Conservation (phyloP, 2,888 invertebrate species). For the Campoletis raptor region DNA sequence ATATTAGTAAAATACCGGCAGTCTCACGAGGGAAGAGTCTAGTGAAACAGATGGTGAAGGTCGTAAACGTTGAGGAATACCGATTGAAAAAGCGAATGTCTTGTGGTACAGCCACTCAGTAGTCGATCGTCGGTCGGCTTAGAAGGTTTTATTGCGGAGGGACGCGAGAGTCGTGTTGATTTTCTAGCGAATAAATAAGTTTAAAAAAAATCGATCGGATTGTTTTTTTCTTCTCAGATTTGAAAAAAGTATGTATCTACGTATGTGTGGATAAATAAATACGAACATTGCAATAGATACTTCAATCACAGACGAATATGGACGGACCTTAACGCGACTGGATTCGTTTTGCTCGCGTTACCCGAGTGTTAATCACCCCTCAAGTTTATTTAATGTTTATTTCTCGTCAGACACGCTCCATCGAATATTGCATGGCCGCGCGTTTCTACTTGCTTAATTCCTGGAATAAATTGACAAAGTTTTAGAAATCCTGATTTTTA, state of each 20-base stretch:
- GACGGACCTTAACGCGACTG: not conserved
- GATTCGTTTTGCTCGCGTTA: not conserved
- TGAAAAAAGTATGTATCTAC: not conserved
- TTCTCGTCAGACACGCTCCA: not conserved
- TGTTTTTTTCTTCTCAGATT: not conserved
- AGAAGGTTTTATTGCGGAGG: conserved; percentile 71
- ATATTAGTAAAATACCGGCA: conserved; percentile 23
- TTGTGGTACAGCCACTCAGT: conserved; percentile 77
- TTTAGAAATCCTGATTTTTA: not conserved
- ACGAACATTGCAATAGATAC: not conserved
- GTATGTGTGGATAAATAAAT: not conserved
- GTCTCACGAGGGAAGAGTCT: conserved; percentile 65
- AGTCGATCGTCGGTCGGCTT: conserved; percentile 77
- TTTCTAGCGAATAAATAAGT: conserved; percentile 4
- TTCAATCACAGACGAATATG: not conserved
- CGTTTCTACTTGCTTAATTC: not conserved
- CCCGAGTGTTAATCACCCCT: not conserved
- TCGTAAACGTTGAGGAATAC: conserved; percentile 76
- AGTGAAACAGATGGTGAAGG: conserved; percentile 77
- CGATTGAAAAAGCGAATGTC: conserved; percentile 82
- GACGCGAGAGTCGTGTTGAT: conserved; percentile 57
- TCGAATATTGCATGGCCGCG: not conserved
- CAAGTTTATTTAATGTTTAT: not conserved
- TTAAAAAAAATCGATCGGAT: conserved; percentile 20
- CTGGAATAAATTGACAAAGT: not conserved